These are phyloP conservation scores for Sipunculus nudus DNA, from an alignment of 2,888 invertebrate genomes.

Conservation along the genomic window DNA sequence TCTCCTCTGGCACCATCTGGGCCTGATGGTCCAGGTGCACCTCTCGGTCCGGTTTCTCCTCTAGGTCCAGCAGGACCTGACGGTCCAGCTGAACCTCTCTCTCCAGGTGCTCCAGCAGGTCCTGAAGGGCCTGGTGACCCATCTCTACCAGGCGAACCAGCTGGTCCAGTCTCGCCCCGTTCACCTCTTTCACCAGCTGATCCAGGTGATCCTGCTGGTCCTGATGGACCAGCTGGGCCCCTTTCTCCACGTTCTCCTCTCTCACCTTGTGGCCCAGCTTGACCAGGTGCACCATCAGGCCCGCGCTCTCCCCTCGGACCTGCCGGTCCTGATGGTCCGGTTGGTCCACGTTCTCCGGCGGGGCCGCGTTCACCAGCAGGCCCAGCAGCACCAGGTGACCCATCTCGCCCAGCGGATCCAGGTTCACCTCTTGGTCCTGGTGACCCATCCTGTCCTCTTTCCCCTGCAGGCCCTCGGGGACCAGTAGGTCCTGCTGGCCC, in stretches of 20 bases:
- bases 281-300: too few species aligned
- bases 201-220: constrained; percentile 29
- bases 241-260: too few species aligned
- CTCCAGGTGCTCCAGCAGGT: constrained; percentile 18
- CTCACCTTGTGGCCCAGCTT: too few species aligned
- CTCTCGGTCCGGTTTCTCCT: too few species aligned
- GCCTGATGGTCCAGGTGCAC: constrained; percentile 2
- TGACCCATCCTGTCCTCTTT: constrained; percentile 12
- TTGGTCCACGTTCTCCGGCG: constrained; percentile 1
- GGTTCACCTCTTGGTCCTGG: constrained; percentile 16
- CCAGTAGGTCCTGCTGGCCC: constrained; percentile 8
- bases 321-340: constrained; percentile 6
- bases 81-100: constrained; percentile 21
- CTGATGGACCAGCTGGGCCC: constrained; percentile 7
- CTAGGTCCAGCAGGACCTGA: too few species aligned
- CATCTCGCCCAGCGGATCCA: constrained; percentile 15
- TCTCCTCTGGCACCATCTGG: too few species aligned
- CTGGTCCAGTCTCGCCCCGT: constrained; percentile 28
- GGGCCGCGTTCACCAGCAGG: constrained; percentile 2
- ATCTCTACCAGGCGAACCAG: constrained; percentile 22
- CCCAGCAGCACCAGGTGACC: constrained; percentile 4
- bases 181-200: constrained; percentile 24
- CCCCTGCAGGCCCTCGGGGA: constrained; percentile 17
- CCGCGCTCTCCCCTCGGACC: constrained; percentile 37
- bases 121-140: constrained; percentile 28